These are phyloP conservation scores for Asteroscopus sphinx DNA, from an alignment of 2,888 invertebrate species.

Conservation along the genomic window DNA sequence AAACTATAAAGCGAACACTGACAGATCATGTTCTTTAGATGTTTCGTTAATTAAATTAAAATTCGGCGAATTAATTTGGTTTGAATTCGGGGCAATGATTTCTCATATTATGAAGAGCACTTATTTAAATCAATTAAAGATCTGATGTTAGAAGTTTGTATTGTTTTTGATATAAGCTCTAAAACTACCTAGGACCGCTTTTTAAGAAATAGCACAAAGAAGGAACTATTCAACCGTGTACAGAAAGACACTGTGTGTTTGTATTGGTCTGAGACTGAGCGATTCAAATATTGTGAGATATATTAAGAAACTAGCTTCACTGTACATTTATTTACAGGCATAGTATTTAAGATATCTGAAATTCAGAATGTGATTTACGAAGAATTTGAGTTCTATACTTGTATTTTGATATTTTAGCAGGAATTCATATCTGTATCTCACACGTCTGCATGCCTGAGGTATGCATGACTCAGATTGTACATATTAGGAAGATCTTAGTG, in stretches of 20 bases:
- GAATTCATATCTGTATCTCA: constrained; percentile 15
- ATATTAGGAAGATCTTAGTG: constrained; percentile 41
- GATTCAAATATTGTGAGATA: neutral
- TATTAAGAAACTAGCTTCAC: constrained; percentile 6
- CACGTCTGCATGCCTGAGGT: constrained; percentile 13
- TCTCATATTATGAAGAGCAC: neutral
- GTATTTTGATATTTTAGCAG: constrained; percentile 5
- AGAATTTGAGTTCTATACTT: constrained; percentile 6
- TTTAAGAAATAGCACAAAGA: neutral
- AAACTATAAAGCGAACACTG: constrained; percentile 51
- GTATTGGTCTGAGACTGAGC: too few relatives aligned
- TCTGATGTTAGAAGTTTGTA: neutral
- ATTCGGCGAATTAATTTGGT: constrained; percentile 11
- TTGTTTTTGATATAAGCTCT: neutral
- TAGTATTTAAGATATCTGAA: neutral
- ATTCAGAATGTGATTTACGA: neutral
- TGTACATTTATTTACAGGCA: neutral
- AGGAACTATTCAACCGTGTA: too few relatives aligned
- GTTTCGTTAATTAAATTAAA: constrained; percentile 47
- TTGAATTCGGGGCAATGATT: constrained; percentile 14
- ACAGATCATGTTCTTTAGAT: constrained; percentile 44
- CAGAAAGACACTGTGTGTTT: too few relatives aligned
- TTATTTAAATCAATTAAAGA: neutral
- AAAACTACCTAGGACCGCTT: neutral
- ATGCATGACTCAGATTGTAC: constrained; percentile 47